Conservation (phyloP, 2,888 invertebrate species). For the Dromius quadrimaculatus region DNA sequence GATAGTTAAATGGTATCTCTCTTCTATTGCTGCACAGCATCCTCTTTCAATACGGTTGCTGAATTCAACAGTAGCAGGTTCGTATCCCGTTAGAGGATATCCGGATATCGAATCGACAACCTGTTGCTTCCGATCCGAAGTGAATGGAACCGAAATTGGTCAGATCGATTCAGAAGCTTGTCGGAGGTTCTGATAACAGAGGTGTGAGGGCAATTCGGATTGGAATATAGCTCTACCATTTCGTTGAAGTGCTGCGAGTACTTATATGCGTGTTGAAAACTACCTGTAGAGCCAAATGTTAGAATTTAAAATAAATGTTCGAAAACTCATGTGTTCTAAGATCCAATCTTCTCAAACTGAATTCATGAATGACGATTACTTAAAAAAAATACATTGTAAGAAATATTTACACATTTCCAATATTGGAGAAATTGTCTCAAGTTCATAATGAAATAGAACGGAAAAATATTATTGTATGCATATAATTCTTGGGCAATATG, state of each 20-base stretch:
- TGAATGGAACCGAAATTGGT: slow-evolving; percentile 48
- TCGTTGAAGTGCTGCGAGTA: background rate
- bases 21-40: too few relatives aligned
- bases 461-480: too few relatives aligned
- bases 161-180: slow-evolving; percentile 46
- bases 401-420: too few relatives aligned
- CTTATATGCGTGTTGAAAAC: background rate
- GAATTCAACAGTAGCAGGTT: slow-evolving; percentile 9
- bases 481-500: too few relatives aligned
- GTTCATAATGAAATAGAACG: too few relatives aligned
- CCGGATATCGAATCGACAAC: slow-evolving; percentile 30
- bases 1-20: too few relatives aligned
- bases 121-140: slow-evolving; percentile 44
- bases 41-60: too few relatives aligned
- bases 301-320: background rate
- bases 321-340: background rate
- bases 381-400: too few relatives aligned
- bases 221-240: slow-evolving; percentile 32
- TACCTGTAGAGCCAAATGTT: slow-evolving; percentile 13
- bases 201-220: slow-evolving; percentile 39
- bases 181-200: slow-evolving; percentile 34
- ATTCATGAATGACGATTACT: too few relatives aligned
- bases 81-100: slow-evolving; percentile 15
- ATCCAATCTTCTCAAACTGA: too few relatives aligned
- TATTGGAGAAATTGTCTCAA: too few relatives aligned